Base-by-base conservation (phyloP, 1,140 invertebrate genomes). In the Lucilia cuprina region DNA sequence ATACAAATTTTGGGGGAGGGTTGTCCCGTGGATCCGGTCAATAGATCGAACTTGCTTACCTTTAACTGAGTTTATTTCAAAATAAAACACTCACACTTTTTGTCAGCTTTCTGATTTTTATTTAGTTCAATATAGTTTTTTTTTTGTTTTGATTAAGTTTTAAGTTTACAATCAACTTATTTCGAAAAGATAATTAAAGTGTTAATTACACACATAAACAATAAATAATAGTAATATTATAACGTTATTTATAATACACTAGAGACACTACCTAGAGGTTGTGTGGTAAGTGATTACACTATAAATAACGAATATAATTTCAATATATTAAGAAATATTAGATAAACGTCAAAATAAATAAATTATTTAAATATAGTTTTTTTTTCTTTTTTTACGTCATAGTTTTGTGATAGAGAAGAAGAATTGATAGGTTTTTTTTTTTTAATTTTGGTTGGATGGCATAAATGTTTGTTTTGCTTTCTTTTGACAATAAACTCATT, bases 141-240 rank as follows among this genome's bases (percentile, higher is more conserved):
- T 30, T 30, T 30, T 21, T 55, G 1, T 25, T 70, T 21, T 55
- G 17, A 55, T 4, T 55, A 55, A 70, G 21, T 70, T 70, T 21
- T 70, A 70, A 21, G 25, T 70, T 70, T 70, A 70, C 65, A 70
- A 70, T 70, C 65, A 70, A 70, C 65, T 70, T 70, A 70, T 19
- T 13, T 55, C 50, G 17, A 55, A n/a, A 55, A 30, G 25, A 30
- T 10, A 55, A 55, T 41, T 41, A 41, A 55, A 55, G 74, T 75
- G 74, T 34, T 75, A 34, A 75, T 75, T 75, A 75, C 74, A 75
- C 74, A 75, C 74, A 75, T 75, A 25, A 75, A 75, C 74, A 75
- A 75, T 34, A 75, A 74, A 75, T 75, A 25, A 34, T 34, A 34
- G 30, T 75, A 35, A 34, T 34, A 34, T 30, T 30, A 30, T 30